A percentile compares a stretch with the other conserved stretches of the same genome.
Conservation (phyloP, 2,888 invertebrate species). For the Athripsodes cinereus region DNA sequence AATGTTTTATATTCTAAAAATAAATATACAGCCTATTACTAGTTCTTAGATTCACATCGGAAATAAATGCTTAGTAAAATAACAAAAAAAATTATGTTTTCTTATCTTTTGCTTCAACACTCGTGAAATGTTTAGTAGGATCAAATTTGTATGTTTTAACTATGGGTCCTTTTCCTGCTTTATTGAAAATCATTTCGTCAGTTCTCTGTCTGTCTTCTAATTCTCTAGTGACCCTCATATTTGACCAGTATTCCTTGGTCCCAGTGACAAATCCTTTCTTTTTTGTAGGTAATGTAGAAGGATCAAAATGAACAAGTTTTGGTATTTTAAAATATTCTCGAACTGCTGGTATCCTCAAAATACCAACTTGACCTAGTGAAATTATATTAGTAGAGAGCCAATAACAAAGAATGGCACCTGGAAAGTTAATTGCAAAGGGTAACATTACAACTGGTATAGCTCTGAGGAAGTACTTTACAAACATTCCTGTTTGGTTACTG, state of each 20-base stretch:
- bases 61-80: background rate
- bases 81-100: background rate
- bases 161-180: conserved; percentile 80
- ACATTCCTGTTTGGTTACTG: conserved; percentile 59
- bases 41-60: background rate
- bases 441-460: conserved; percentile 73
- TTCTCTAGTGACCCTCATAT: conserved; percentile 72
- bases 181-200: conserved; percentile 73
- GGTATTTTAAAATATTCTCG: conserved; percentile 73
- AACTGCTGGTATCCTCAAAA: conserved; percentile 70
- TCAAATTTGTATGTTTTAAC: conserved; percentile 83
- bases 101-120: conserved; percentile 13
- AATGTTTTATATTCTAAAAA: conserved; percentile 6
- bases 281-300: conserved; percentile 56
- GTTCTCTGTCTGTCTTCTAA: conserved; percentile 68
- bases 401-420: conserved; percentile 81
- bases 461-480: conserved; percentile 69
- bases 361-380: conserved; percentile 72
- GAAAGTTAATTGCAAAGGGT: conserved; percentile 82
- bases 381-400: conserved; percentile 87
- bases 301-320: conserved; percentile 48
- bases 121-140: conserved; percentile 56
- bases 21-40: conserved; percentile 7
- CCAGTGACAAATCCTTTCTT: conserved; percentile 74
- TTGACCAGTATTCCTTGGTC: conserved; percentile 76